phyloP scores from a whole-genome alignment of 2,888 invertebrate genomes.

The Hypomecis punctinalis region DNA sequence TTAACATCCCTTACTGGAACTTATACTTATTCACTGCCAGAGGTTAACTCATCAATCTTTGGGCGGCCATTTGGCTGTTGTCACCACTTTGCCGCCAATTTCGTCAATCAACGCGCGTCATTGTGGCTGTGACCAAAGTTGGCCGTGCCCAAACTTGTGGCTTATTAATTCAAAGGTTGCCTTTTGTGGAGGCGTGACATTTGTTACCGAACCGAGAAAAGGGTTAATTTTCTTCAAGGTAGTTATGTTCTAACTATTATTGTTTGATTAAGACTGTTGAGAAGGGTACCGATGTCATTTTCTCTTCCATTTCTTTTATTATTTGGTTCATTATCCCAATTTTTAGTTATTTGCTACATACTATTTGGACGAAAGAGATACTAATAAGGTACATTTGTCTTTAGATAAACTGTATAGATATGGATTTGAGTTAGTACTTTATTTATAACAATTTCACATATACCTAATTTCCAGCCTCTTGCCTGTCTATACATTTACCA shows the following conservation, averaged over 20 bases:
- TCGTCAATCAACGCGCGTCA: constrained; percentile 36
- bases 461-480: no score
- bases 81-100: constrained; percentile 33
- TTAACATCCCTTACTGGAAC: constrained; percentile 6
- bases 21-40: constrained; percentile 4
- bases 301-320: no score
- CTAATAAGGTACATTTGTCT: no score
- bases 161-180: constrained; percentile 20
- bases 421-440: no score
- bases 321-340: no score
- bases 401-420: no score
- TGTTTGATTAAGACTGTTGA: not conserved
- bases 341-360: no score
- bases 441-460: no score
- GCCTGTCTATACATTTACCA: no score
- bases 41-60: constrained; percentile 41
- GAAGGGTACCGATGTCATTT: not conserved
- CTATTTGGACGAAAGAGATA: no score
- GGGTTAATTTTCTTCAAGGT: not conserved
- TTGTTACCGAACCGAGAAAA: not conserved
- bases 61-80: constrained; percentile 37
- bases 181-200: constrained; percentile 12
- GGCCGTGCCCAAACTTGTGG: constrained; percentile 1
- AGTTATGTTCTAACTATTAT: not conserved
- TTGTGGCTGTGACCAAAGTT: constrained; percentile 24